Evolutionary conservation across 2,888 invertebrate genomes (phyloP), one percentile per base, ranked within the genome.

Genomic region (Idaea biselata): DNA sequence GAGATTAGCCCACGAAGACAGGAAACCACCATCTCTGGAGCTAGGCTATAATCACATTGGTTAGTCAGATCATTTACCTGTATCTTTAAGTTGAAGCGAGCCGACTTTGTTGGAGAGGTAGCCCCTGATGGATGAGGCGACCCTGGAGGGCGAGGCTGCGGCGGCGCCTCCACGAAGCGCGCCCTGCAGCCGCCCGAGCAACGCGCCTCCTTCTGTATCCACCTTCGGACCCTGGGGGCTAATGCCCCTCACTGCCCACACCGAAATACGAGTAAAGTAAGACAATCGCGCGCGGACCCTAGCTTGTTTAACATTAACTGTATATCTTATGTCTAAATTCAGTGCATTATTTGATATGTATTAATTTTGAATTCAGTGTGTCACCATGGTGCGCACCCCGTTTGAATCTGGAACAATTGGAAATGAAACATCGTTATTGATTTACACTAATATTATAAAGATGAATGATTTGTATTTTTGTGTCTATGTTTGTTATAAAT

Each of bases 51-150:
- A 8, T 11, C 14, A 8, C 2, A 44, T 44, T 8, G 11, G 44
- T 2, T 44, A 8, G 14, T 44, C 0, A 25, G 17, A 17, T 16
- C 18, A 75, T 94, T 93, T 77, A 96, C 96, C 96, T 95, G 96
- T 94, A 81, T 96, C 96, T 81, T 95, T 93, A 60, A 94, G 93
- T 89, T 95, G 93, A 84, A 95, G 93, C 82, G 94, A 94, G 86
- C 94, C 92, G 86, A 95, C 93, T 80, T 95, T 94, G 88, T 94
- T 94, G 82, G 94, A 92, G 76, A 96, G 94, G 93, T 94, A 95
- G 79, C 96, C 96, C 83, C 94, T 93, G 88, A 96, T 94, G 89
- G 95, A 95, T 90, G 93, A 94, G 84, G 96, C 95, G 82, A 95
- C 95, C 78, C 95, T 93, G 85, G 94, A 93, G 76, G 95, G 95